Evolutionary conservation across 2,888 invertebrate genomes (phyloP).

Genomic region (Iselma pallidipennis): DNA sequence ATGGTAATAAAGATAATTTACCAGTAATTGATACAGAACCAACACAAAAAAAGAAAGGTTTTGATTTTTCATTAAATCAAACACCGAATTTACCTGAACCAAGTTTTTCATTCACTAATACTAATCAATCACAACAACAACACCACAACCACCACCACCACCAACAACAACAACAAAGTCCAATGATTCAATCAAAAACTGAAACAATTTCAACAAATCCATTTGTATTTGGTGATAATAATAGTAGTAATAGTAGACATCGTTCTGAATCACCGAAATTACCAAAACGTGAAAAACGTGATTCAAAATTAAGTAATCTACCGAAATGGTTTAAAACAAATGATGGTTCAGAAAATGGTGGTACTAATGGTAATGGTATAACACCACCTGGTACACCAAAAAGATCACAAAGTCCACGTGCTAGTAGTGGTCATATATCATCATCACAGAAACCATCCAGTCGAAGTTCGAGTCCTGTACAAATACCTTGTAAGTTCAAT

Average conservation of each 20-base stretch:
- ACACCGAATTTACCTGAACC: conserved; percentile 40
- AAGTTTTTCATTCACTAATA: conserved; percentile 37
- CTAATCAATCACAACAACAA: conserved; percentile 45
- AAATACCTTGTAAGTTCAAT: conserved; percentile 60
- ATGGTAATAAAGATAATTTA: conserved; percentile 46
- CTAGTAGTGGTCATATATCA: conserved; percentile 56
- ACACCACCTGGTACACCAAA: conserved; percentile 72
- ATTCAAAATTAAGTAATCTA: conserved; percentile 58
- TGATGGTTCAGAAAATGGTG: conserved; percentile 56
- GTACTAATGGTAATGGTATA: conserved; percentile 78
- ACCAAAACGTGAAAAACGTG: conserved; percentile 50
- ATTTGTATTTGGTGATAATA: conserved; percentile 54
- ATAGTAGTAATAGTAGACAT: conserved; percentile 20
- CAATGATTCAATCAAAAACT: conserved; percentile 41
- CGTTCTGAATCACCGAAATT: conserved; percentile 50
- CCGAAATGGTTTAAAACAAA: conserved; percentile 64
- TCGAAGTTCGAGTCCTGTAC: conserved; percentile 64
- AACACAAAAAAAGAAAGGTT: conserved; percentile 56
- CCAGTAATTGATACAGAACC: conserved; percentile 37
- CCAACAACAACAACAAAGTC: conserved; percentile 43
- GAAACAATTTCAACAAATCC: conserved; percentile 47
- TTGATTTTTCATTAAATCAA: conserved; percentile 60
- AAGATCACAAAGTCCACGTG: conserved; percentile 59
- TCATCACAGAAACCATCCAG: conserved; percentile 58
- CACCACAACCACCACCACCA: conserved; percentile 43